Base-by-base conservation (phyloP, 2,797 vertebrate species). In the Xenentodon cancila region DNA sequence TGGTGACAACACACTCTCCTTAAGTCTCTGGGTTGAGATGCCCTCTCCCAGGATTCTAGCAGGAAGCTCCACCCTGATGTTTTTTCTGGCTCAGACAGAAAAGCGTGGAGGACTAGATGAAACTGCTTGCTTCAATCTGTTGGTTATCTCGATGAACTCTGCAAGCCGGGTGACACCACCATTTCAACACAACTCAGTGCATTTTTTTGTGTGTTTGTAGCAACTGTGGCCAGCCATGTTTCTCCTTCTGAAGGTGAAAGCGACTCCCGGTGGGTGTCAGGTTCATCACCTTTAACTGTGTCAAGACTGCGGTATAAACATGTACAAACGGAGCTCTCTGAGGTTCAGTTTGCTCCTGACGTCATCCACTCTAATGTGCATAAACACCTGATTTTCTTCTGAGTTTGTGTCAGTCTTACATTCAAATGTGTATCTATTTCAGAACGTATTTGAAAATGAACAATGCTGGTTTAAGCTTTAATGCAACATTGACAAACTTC, bases 21-120 rank as follows among this genome's bases (percentile, higher is more conserved):
- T 61, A 64, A 79, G 67, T 68, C 60, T 76, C 43, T 27, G 40
- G 66, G 53, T 70, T 68, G 75, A 71, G 66, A 78, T 80, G 80
- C 71, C 74, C 82, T 87, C 81, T 82, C 81, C 71, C 67, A 82
- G 74, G 79, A 79, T 76, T 74, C 49, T n/a, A 42, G 57, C 86
- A 91, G 90, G 90, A 91, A 89, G 79, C 88, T 81, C 83, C 90
- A 89, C 91, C 92, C 84, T 82, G 68, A 37, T 85, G 80, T 87
- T 89, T 89, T 64, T 82, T 88, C 88, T 81, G 84, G 82, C 81
- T 84, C 62, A 63, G 71, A 52, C 61, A 45, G 61, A 89, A 79
- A 65, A n/a, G 17, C 50, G 72, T 5, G 9, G 7, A 53, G 30
- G 77, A 80, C 71, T 9, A 68, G 73, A 83, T 85, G 68, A 82